These are phyloP conservation scores for Carapus acus DNA, from an alignment of 2,797 vertebrate genomes.

Conservation along the genomic window DNA sequence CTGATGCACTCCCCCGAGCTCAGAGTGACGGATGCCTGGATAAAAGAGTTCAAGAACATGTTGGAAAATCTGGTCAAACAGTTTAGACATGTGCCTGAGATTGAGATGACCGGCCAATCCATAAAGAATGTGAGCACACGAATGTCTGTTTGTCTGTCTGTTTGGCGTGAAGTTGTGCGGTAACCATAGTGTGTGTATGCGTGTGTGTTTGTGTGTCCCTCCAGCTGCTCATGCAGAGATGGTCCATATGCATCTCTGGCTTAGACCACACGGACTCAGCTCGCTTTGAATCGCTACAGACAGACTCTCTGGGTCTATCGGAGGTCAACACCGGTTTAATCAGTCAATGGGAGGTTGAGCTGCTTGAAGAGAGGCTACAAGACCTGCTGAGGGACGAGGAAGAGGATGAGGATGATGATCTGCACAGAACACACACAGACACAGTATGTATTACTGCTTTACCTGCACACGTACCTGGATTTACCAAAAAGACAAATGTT, in stretches of 20 bases:
- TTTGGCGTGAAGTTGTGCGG: background rate
- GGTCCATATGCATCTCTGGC: conserved; percentile 62
- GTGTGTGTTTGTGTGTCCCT: background rate
- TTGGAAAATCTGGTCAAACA: conserved; percentile 56
- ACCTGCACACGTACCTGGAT: background rate
- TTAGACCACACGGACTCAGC: conserved; percentile 60
- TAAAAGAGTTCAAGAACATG: conserved; percentile 58
- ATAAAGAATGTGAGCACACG: conserved; percentile 65
- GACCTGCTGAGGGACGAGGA: conserved; percentile 53
- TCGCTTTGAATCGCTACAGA: conserved; percentile 14
- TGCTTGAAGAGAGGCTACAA: conserved; percentile 71
- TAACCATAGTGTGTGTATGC: background rate
- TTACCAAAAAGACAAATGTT: background rate
- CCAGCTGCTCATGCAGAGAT: conserved; percentile 69
- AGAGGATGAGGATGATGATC: conserved; percentile 32
- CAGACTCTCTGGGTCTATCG: conserved; percentile 43
- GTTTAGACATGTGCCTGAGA: conserved; percentile 61
- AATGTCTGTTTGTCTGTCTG: background rate
- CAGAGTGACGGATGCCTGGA: conserved; percentile 65
- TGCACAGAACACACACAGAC: conserved; percentile 10
- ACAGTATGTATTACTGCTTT: background rate
- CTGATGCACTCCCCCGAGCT: conserved; percentile 75
- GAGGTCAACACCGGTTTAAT: conserved; percentile 51
- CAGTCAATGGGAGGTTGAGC: conserved; percentile 68
- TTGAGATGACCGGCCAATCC: conserved; percentile 38